A percentile compares a stretch with the other conserved stretches of the same genome.
These are phyloP conservation scores for Boleophthalmus pectinirostris DNA, from an alignment of 2,113 vertebrate genomes.

Conservation along the genomic window DNA sequence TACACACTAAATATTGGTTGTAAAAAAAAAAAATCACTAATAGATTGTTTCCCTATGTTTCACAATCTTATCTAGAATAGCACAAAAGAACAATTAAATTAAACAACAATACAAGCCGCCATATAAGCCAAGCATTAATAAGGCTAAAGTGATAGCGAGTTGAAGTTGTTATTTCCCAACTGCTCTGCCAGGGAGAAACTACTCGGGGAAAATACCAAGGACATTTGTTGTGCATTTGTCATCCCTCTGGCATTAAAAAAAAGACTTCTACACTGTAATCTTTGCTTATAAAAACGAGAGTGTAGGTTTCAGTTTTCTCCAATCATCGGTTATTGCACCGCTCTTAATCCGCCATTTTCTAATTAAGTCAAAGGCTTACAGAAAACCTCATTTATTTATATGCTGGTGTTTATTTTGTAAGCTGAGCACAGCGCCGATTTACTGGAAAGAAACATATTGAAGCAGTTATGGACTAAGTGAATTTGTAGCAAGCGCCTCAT, in stretches of 20 bases:
- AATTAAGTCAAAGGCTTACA: slow-evolving; percentile 45
- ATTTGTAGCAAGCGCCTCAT: not conserved
- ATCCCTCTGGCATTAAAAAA: slow-evolving; percentile 50
- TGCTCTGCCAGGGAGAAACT: slow-evolving; percentile 41
- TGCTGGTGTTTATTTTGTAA: slow-evolving; percentile 22
- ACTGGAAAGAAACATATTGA: slow-evolving; percentile 9
- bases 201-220: slow-evolving; percentile 64
- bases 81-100: slow-evolving; percentile 50
- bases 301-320: slow-evolving; percentile 49
- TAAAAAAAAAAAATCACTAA: not conserved
- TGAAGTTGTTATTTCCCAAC: slow-evolving; percentile 60
- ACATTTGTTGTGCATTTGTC: slow-evolving; percentile 71
- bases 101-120: not conserved
- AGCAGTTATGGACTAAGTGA: slow-evolving; percentile 5
- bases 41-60: not conserved
- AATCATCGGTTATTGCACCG: slow-evolving; percentile 26
- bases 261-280: slow-evolving; percentile 57
- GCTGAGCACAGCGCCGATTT: slow-evolving; percentile 7
- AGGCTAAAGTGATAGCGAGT: slow-evolving; percentile 54
- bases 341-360: slow-evolving; percentile 39
- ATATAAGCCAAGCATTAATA: slow-evolving; percentile 59
- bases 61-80: slow-evolving; percentile 33
- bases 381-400: slow-evolving; percentile 33
- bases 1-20: not conserved
- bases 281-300: slow-evolving; percentile 50